These are phyloP conservation scores for Aleiodes leptofemur DNA, from an alignment of 2,888 invertebrate species.

Conservation along the genomic window DNA sequence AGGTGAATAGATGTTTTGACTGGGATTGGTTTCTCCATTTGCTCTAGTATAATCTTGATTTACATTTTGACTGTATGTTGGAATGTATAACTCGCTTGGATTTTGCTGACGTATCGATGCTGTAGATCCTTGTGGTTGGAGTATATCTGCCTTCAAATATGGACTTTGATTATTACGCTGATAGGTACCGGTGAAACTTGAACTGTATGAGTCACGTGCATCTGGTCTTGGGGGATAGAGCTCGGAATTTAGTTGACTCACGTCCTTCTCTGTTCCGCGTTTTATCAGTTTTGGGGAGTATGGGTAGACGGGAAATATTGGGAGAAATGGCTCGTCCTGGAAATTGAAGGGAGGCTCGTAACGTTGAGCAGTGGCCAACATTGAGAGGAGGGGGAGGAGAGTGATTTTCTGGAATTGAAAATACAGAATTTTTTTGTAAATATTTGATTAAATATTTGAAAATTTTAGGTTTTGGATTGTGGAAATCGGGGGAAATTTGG, in stretches of 20 bases:
- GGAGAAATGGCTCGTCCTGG: conserved; percentile 70
- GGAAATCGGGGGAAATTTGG: too few species aligned
- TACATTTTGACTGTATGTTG: too few species aligned
- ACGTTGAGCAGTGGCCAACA: too few species aligned
- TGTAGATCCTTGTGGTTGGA: too few species aligned
- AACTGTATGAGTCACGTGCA: conserved; percentile 65
- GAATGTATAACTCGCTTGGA: too few species aligned
- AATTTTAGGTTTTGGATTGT: too few species aligned
- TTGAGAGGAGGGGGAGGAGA: too few species aligned
- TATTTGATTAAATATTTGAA: too few species aligned
- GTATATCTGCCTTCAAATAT: background rate
- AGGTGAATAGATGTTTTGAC: conserved; percentile 46
- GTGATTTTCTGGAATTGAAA: conserved; percentile 51
- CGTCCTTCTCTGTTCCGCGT: conserved; percentile 65
- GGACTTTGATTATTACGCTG: conserved; percentile 54
- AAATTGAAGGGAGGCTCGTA: too few species aligned
- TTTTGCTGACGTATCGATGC: too few species aligned
- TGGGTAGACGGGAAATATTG: conserved; percentile 69
- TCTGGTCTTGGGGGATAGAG: conserved; percentile 67
- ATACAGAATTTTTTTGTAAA: too few species aligned
- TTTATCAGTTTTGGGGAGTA: conserved; percentile 71
- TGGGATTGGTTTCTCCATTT: conserved; percentile 24
- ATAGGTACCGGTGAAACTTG: conserved; percentile 59
- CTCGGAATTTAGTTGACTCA: conserved; percentile 63
- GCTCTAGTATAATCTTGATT: conserved; percentile 34